phyloP scores from a whole-genome alignment of 2,113 vertebrate genomes.

The Sceloporus undulatus region DNA sequence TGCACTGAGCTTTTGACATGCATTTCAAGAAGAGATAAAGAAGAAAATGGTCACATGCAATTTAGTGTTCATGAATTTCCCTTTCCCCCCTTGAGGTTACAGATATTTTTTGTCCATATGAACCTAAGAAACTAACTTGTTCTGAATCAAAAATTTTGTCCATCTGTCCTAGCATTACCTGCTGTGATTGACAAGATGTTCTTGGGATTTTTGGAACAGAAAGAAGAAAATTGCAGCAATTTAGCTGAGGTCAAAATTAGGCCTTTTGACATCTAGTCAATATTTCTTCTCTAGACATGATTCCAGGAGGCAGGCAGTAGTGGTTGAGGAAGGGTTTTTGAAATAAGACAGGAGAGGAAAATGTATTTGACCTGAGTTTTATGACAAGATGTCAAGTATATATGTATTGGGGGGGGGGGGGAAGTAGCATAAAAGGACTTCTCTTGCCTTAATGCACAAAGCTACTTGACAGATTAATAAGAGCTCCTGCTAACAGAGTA shows the following conservation, averaged over 20 bases:
- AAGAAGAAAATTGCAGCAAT: constrained; percentile 23
- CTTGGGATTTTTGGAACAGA: neutral
- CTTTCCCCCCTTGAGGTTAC: too few relatives aligned
- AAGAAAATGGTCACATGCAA: too few relatives aligned
- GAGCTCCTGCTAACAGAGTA: neutral
- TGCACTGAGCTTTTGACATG: too few relatives aligned
- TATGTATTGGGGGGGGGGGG: neutral
- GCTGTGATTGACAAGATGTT: neutral
- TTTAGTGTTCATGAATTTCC: too few relatives aligned
- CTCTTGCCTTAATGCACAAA: neutral
- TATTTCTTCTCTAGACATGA: neutral
- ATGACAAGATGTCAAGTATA: constrained; percentile 6
- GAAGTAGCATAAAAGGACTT: neutral
- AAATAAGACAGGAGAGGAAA: constrained; percentile 13
- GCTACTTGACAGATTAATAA: neutral
- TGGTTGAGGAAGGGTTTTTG: neutral
- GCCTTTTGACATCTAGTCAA: constrained; percentile 14
- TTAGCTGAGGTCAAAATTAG: neutral
- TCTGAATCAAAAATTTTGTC: neutral
- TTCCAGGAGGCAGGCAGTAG: constrained; percentile 39
- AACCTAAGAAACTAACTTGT: neutral
- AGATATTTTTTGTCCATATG: neutral
- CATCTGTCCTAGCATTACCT: neutral
- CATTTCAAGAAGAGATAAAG: too few relatives aligned
- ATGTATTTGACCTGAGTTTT: constrained; percentile 34